Evolutionary conservation across 2,797 vertebrate species (phyloP), one percentile per base, ranked within the genome.

Genomic region (Pelodytes ibericus): DNA sequence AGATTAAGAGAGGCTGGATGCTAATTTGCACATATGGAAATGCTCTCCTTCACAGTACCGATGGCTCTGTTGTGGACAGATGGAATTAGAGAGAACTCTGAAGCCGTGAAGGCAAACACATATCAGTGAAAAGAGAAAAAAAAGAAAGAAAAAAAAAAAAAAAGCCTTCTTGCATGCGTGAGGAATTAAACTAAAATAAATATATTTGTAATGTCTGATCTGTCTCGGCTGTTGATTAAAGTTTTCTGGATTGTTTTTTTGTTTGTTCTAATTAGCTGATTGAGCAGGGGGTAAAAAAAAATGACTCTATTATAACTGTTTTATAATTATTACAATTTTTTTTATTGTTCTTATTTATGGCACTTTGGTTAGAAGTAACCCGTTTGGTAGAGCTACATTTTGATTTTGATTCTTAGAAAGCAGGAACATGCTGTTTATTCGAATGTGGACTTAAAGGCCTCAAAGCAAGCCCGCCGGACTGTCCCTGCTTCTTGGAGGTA

Each of bases 1-100:
- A 92, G 93, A 92, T 92, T 92, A 90, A 91, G 93, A 89, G 90
- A 91, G 91, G 89, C 91, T 89, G 91, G 87, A 90, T 94, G 92
- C 92, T 97, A 95, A 96, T 96, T 96, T 95, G 94, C 94, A 95
- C 96, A 97, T 96, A 96, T 96, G 96, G 95, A 97, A 97, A 95
- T 94, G 93, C 93, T 95, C 94, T 95, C 94, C 95, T 93, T 94
- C 91, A 86, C 94, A 87, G 83, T 91, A 91, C 90, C 83, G 82
- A 92, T 91, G 94, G 91, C 95, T 96, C 94, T 95, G 94, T 93
- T 94, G 95, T 95, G 95, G 95, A 96, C 96, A 96, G 95, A 97
- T 98, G 95, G 95, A 96, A 95, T 96, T 94, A 95, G 94, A 87
- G 89, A 94, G 94, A 89, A 90, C 92, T 95, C 94, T 93, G 90